Percentiles rank a stretch among this genome's conserved stretches.
phyloP scores from a whole-genome alignment of 2,888 invertebrate genomes.

The Bombylius major region DNA sequence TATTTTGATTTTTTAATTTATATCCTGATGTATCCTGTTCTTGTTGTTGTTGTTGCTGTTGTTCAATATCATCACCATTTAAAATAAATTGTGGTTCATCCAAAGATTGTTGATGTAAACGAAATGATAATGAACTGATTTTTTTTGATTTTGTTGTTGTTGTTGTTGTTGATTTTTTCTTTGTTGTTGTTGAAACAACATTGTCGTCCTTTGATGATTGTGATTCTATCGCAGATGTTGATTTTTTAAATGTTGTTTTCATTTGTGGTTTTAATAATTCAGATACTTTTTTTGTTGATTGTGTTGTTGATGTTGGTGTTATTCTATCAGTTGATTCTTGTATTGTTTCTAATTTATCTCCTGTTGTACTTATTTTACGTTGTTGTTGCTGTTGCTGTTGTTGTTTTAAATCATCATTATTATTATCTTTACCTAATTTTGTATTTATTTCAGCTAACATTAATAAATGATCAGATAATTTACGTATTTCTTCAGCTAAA shows the following conservation, averaged over 20 bases:
- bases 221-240: constrained; percentile 20
- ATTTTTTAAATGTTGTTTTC: constrained; percentile 21
- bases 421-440: constrained; percentile 24
- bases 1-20: constrained; percentile 7
- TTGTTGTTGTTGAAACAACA: constrained; percentile 8
- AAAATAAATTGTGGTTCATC: constrained; percentile 29
- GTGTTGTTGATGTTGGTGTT: constrained; percentile 21
- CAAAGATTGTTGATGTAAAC: constrained; percentile 31
- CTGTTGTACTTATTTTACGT: constrained; percentile 11
- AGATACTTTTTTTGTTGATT: constrained; percentile 27
- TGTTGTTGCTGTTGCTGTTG: background rate
- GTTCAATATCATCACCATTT: constrained; percentile 14
- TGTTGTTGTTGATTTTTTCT: constrained; percentile 10
- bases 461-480: constrained; percentile 64
- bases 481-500: constrained; percentile 71
- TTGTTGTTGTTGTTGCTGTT: constrained; percentile 4
- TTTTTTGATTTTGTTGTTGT: constrained; percentile 13
- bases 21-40: constrained; percentile 1
- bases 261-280: background rate
- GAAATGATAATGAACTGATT: constrained; percentile 24
- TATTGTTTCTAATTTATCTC: background rate
- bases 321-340: background rate
- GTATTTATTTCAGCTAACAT: constrained; percentile 55
- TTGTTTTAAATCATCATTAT: background rate
- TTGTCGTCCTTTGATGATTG: constrained; percentile 12